Base-by-base conservation (phyloP, 2,113 vertebrate genomes). In the Bambusicola thoracicus region DNA sequence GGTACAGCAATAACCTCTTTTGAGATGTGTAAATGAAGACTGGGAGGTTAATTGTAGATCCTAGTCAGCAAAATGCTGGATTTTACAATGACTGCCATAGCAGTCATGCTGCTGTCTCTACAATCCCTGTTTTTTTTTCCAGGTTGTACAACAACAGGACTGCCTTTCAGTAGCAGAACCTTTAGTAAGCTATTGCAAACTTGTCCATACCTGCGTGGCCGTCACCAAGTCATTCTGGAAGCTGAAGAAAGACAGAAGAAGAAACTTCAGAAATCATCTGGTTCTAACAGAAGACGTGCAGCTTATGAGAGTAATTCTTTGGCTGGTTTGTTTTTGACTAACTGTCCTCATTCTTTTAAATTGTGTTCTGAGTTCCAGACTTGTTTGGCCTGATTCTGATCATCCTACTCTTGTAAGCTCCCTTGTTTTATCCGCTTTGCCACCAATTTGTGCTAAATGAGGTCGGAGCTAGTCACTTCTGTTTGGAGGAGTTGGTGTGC, bases 191-290 rank as follows among this genome's bases (percentile, higher is more conserved):
- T 97, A 94, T 97, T 98, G 94, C 96, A 90, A 53, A 97, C 96
- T 95, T 98, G 98, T 93, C 94, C 96, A 75, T 86, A 98, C 93
- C 96, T 96, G 29, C 98, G 98, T 96, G 97, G 98, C 85, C 97
- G 66, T 94, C 99, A 99, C 97, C 98, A 97, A 98, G 97, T 97
- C 92, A 95, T 98, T 96, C 96, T 98, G 85, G 97, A 98, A 95
- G 97, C 97, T 94, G 97, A 98, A 93, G 98, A 98, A 83, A 95
- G 84, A 92, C 98, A 98, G 53, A 98, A 97, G 97, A 97, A 63
- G 70, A 90, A 97, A 20, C 93, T 97, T 87, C 82, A 53, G 90
- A 95, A 92, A 79, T 51, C 48, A 67, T 43, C 94, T 86, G 56
- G 87, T 82, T 92, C 30, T 93, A 69, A 65, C 88, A 95, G 85